These are phyloP conservation scores for Aphis craccivora DNA, from an alignment of 1,140 invertebrate genomes.

Conservation along the genomic window DNA sequence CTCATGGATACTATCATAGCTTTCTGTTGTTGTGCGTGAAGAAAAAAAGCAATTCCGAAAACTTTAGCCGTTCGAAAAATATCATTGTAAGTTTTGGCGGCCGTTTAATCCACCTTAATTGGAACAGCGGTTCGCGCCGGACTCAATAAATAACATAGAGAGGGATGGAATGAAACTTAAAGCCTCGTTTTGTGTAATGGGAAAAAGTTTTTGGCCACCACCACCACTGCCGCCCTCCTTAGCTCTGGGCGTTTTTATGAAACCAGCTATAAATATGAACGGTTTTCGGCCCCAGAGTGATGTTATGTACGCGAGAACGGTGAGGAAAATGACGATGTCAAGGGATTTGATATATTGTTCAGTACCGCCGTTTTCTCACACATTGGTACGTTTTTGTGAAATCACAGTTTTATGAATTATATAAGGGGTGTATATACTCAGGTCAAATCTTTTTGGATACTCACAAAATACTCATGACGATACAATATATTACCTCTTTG, in stretches of 20 bases:
- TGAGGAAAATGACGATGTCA: background rate
- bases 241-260: constrained; percentile 40
- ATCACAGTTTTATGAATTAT: constrained; percentile 7
- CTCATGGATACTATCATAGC: background rate
- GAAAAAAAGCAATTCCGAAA: constrained; percentile 28
- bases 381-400: background rate
- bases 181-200: constrained; percentile 53
- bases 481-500: background rate
- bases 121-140: constrained; percentile 54
- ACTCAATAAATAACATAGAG: constrained; percentile 56
- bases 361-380: background rate
- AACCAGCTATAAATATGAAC: constrained; percentile 46
- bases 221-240: background rate
- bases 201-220: constrained; percentile 48
- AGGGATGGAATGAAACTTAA: constrained; percentile 38
- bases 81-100: constrained; percentile 42
- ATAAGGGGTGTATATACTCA: background rate
- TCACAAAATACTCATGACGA: background rate
- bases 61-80: constrained; percentile 36
- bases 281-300: background rate
- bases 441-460: background rate
- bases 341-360: constrained; percentile 33
- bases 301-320: background rate
- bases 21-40: background rate
- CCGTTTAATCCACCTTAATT: constrained; percentile 58